Evolutionary conservation across 2,888 invertebrate species (phyloP).

Genomic region (Galerucella pusilla): DNA sequence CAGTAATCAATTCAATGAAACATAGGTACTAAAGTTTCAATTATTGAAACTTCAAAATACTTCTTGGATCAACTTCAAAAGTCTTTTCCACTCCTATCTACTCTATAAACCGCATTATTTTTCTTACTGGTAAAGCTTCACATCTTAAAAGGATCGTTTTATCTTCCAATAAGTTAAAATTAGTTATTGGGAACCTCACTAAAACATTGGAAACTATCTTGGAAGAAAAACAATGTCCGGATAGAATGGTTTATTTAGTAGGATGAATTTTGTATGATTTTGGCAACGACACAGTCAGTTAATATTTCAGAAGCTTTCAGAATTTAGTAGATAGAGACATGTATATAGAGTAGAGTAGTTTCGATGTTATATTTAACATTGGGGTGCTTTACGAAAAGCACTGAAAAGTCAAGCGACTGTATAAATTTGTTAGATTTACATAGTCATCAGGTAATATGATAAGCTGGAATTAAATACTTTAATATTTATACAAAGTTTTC

Average conservation of each 20-base stretch:
- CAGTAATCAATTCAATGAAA: no score
- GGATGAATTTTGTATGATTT: slow-evolving; percentile 22
- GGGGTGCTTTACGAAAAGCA: neutral
- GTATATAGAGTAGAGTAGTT: neutral
- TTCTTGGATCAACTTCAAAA: no score
- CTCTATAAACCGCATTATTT: neutral
- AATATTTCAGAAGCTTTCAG: slow-evolving; percentile 13
- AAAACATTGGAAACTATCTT: slow-evolving; percentile 8
- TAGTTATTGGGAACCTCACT: neutral
- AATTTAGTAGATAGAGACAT: neutral
- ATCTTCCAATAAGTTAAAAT: slow-evolving; percentile 12
- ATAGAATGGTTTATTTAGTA: slow-evolving; percentile 9
- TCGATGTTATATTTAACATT: neutral
- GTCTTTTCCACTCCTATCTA: no score
- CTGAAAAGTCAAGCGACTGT: neutral
- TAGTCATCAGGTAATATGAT: no score
- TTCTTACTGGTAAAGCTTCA: neutral
- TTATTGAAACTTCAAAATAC: no score
- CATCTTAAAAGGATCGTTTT: neutral
- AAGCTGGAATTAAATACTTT: no score
- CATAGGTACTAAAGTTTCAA: no score
- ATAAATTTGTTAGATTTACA: neutral
- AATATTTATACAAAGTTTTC: no score
- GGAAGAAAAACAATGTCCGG: slow-evolving; percentile 14
- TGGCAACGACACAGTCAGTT: neutral